phyloP scores from a whole-genome alignment of 2,888 invertebrate species.

The Dinocampus coccinellae region DNA sequence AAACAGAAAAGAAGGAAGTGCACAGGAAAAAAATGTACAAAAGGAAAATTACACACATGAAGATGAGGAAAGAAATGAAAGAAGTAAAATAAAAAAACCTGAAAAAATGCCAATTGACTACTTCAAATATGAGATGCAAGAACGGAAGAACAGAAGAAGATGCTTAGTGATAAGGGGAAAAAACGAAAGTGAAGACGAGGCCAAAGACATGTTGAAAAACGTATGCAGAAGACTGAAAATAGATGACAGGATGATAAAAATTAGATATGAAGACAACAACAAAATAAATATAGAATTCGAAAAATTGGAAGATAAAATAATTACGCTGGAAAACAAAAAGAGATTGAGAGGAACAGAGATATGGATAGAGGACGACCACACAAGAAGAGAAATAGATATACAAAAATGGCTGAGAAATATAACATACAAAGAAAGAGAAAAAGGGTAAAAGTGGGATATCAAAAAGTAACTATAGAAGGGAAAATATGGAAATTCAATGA shows the following conservation, averaged over 20 bases:
- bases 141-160: neutral
- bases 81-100: neutral
- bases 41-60: too few relatives aligned
- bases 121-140: neutral
- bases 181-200: neutral
- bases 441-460: constrained; percentile 6
- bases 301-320: constrained; percentile 8
- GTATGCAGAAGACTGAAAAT: neutral
- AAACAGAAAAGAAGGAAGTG: too few relatives aligned
- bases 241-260: neutral
- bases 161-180: neutral
- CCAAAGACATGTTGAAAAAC: neutral
- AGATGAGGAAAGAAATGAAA: neutral
- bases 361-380: constrained; percentile 24
- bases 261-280: neutral
- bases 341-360: neutral
- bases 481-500: constrained; percentile 28
- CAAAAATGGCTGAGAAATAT: constrained; percentile 14
- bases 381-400: constrained; percentile 22
- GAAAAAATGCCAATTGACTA: neutral
- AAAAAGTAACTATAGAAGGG: neutral
- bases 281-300: neutral
- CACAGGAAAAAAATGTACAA: too few relatives aligned
- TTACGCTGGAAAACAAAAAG: constrained; percentile 5
- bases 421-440: constrained; percentile 9